phyloP scores from a whole-genome alignment of 2,113 vertebrate species.

The Mystacornis crossleyi region DNA sequence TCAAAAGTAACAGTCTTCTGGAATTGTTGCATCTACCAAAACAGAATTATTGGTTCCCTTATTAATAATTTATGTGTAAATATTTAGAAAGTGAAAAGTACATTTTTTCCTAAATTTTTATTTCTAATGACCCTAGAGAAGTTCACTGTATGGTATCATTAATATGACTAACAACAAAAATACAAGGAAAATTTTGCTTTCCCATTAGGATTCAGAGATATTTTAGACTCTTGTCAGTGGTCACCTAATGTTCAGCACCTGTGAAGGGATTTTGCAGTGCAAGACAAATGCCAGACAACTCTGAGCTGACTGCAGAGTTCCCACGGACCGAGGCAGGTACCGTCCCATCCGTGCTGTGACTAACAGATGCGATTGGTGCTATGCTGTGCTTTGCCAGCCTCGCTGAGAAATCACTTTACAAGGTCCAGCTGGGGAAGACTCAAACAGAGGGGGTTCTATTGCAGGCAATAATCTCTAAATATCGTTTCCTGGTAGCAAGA shows the following conservation, averaged over 20 bases:
- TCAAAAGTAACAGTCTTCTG: background rate
- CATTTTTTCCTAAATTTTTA: background rate
- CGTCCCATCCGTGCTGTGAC: background rate
- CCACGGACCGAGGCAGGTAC: background rate
- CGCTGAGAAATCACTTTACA: conserved; percentile 8
- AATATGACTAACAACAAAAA: background rate
- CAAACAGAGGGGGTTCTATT: background rate
- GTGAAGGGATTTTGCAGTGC: background rate
- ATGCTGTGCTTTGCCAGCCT: background rate
- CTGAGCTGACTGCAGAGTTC: background rate
- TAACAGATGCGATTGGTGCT: background rate
- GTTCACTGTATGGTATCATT: background rate
- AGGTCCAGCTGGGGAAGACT: background rate
- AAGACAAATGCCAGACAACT: background rate
- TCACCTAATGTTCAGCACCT: background rate
- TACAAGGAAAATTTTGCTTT: background rate
- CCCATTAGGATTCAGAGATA: background rate
- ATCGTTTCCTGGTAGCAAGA: background rate
- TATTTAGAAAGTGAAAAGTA: background rate
- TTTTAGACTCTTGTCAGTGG: background rate
- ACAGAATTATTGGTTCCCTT: background rate
- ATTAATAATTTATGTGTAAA: background rate
- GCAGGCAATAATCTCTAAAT: background rate
- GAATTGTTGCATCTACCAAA: background rate
- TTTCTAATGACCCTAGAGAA: background rate